Base-by-base conservation (phyloP, 2,797 vertebrate species). In the Myotis daubentonii region DNA sequence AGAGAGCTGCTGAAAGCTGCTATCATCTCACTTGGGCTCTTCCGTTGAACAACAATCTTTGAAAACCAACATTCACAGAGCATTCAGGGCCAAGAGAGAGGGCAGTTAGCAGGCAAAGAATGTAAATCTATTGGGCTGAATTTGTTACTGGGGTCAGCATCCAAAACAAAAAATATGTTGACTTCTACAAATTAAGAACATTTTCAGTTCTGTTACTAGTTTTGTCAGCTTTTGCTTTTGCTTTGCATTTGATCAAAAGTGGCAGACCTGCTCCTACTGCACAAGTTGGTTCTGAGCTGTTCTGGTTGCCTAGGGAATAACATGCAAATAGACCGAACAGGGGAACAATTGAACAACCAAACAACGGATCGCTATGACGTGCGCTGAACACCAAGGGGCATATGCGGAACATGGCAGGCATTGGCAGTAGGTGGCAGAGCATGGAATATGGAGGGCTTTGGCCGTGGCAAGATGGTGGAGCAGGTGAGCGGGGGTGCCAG, bases 181-280 rank as follows among this genome's bases (percentile, higher is more conserved):
- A n/a, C 25, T 89, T 79, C 41, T 70, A 60, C n/a, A 75, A 25
- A 33, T 72, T 8, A 80, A 76, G 36, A 41, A 20, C 53, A 53
- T 4, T 25, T 84, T 36, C 75, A 49, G 30, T n/a, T 62, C 44
- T 60, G 3, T 53, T 82, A 41, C 17, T 33, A 44, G 2, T n/a
- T 62, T 72, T n/a, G 28, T 72, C 30, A 44, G 17, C 17, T 83
- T 57, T 83, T n/a, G n/a, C 41, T 19, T 83, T 89, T 70, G 25
- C 23, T 93, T 57, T 87, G 19, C n/a, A 41, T 89, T 94, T 44
- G 36, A 53, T 76, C 66, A 36, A 70, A 91, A 83, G 47, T 28
- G 47, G n/a, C 23, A 20, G 22, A 9, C 47, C 2, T 71, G 6
- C n/a, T 55, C 28, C 30, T 7, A 13, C 47, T 28, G 25, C 5